phyloP scores from a whole-genome alignment of 2,888 invertebrate species.

The Cryptosula pallasiana region DNA sequence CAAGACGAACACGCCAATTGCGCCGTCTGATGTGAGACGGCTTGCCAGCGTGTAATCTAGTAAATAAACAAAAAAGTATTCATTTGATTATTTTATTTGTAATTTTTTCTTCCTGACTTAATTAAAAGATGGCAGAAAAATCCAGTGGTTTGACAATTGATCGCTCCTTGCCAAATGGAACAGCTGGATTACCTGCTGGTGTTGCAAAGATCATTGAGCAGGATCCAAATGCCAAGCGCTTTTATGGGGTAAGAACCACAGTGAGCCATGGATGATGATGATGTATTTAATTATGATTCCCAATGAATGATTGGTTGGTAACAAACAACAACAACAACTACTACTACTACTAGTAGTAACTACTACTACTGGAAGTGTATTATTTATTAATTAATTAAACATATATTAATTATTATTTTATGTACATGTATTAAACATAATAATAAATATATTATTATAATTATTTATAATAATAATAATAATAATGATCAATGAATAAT shows the following conservation, averaged over 20 bases:
- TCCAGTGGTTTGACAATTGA: background rate
- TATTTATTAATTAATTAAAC: too few species aligned
- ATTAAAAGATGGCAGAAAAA: constrained; percentile 31
- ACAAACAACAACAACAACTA: too few species aligned
- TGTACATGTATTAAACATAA: too few species aligned
- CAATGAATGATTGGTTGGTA: too few species aligned
- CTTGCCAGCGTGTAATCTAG: constrained; percentile 39
- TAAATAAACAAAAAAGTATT: constrained; percentile 30
- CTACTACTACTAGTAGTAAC: too few species aligned
- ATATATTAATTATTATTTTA: too few species aligned
- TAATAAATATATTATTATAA: too few species aligned
- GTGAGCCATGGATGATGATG: too few species aligned
- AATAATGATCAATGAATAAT: too few species aligned
- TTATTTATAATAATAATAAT: too few species aligned
- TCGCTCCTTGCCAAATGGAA: background rate
- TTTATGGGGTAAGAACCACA: constrained; percentile 20
- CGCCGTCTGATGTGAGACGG: background rate
- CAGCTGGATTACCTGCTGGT: background rate
- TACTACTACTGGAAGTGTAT: too few species aligned
- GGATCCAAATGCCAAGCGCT: background rate
- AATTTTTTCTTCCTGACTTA: background rate
- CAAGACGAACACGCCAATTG: background rate
- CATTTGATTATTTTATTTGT: constrained; percentile 21
- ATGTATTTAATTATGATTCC: too few species aligned
- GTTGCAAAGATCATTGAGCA: background rate